phyloP scores from a whole-genome alignment of 92 coral and sea anemone species.

The Epizoanthus ramosus region DNA sequence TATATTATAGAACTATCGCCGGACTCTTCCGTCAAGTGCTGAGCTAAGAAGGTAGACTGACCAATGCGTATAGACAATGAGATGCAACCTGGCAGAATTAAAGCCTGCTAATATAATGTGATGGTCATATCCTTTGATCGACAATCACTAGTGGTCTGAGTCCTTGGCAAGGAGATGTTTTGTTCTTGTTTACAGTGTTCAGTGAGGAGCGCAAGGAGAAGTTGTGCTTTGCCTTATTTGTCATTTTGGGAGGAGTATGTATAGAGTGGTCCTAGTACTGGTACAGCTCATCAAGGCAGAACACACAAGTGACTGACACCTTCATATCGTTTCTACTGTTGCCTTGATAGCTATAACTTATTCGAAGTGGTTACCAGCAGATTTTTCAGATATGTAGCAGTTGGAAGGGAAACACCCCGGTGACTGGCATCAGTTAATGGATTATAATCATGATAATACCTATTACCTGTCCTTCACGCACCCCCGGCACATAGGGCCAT shows the following conservation, averaged over 20 bases:
- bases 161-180: too few species aligned
- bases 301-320: slow-evolving; percentile 17
- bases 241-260: slow-evolving; percentile 26
- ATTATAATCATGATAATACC: too few species aligned
- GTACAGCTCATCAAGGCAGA: slow-evolving; percentile 37
- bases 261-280: not conserved
- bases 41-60: too few species aligned
- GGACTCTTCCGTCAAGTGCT: slow-evolving; percentile 32
- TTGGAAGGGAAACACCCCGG: not conserved
- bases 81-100: too few species aligned
- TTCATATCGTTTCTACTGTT: slow-evolving; percentile 24
- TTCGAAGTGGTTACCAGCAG: slow-evolving; percentile 30
- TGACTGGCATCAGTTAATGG: slow-evolving; percentile 1
- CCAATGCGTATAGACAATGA: too few species aligned
- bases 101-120: too few species aligned
- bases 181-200: not conserved
- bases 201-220: not conserved
- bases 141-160: too few species aligned
- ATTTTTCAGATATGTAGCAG: slow-evolving; percentile 34
- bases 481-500: too few species aligned
- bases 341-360: slow-evolving; percentile 24
- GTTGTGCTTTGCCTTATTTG: slow-evolving; percentile 28
- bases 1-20: slow-evolving; percentile 43
- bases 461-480: too few species aligned
- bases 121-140: not conserved